These are phyloP conservation scores for Nasonia vitripennis DNA, from an alignment of 1,140 invertebrate genomes.

Conservation along the genomic window DNA sequence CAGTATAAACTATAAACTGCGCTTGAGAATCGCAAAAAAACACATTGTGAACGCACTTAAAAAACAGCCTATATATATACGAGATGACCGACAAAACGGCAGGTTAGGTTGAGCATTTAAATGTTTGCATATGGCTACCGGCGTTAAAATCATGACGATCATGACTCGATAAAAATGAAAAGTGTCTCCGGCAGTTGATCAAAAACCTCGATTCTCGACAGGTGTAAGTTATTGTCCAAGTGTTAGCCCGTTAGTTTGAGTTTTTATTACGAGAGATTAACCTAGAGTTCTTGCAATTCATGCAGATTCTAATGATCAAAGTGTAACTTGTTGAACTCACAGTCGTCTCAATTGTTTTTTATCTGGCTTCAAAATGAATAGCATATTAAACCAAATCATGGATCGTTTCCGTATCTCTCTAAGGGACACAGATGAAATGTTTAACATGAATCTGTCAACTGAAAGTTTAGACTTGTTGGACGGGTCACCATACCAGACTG, in stretches of 20 bases:
- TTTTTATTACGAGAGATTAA: neutral
- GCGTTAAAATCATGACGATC: slow-evolving; percentile 18
- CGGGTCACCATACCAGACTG: slow-evolving; percentile 74
- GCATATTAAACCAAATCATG: neutral
- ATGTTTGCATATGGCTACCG: slow-evolving; percentile 24
- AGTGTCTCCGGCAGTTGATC: neutral
- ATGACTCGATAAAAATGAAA: slow-evolving; percentile 32
- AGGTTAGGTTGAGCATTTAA: neutral
- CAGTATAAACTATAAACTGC: too few species aligned
- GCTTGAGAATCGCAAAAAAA: too few species aligned
- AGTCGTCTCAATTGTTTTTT: neutral
- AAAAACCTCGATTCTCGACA: neutral
- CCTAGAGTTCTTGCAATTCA: neutral
- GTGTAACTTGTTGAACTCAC: neutral
- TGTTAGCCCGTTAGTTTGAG: neutral
- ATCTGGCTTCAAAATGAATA: neutral
- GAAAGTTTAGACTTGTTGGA: slow-evolving; percentile 28
- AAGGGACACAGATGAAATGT: neutral
- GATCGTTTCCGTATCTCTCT: neutral
- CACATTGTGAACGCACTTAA: too few species aligned
- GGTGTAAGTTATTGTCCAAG: neutral
- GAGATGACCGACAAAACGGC: neutral
- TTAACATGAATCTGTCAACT: slow-evolving; percentile 18
- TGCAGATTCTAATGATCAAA: neutral
- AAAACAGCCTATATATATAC: neutral